Base-by-base conservation (phyloP, 2,888 invertebrate genomes). In the Macaria liturata region DNA sequence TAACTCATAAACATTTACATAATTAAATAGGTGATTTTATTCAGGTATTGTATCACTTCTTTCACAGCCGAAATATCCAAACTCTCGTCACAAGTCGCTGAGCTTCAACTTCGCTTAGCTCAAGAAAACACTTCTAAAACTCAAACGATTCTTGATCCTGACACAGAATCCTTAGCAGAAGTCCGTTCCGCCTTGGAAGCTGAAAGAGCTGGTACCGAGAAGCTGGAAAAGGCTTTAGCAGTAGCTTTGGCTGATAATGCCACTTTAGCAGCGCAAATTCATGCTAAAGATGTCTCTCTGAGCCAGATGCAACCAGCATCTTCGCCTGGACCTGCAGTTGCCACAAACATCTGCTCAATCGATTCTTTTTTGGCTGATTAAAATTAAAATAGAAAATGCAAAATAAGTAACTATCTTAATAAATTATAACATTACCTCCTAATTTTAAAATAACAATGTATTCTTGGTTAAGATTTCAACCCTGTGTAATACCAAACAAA, bases 361-460 rank as follows among this genome's bases (percentile, higher is more conserved):
- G 88, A 90, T 65, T 82, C 80, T 5, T 91, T 91, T 62, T 76
- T 91, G 58, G 88, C 89, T 50, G 88, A 91, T 51, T 88, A 79
- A 76, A 34, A 9, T 9, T 46, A 20, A 20, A 20, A 20, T 20
- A 20, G 20, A 20, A 20, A 20, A 20, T 20, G 1, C 20, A 20
- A 20, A 20, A 20, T 20, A 20, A 20, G 20, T 20, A 1, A 20
- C 2, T 20, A 1, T 20, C 2, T 20, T 2, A 20, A 20, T 20
- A 20, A 20, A 20, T 20, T 20, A 20, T 1, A 20, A 20, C 20
- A 20, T 20, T 20, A 20, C 20, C 20, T 20, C 20, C 20, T 20
- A 20, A 20, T 20, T 20, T 20, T 20, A 20, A 20, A 20, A 20
- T 20, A 20, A 20, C 20, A 20, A 20, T 20, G 20, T 20, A 20